phyloP scores from a whole-genome alignment of 2,113 vertebrate species.

The Rhipidura dahli region DNA sequence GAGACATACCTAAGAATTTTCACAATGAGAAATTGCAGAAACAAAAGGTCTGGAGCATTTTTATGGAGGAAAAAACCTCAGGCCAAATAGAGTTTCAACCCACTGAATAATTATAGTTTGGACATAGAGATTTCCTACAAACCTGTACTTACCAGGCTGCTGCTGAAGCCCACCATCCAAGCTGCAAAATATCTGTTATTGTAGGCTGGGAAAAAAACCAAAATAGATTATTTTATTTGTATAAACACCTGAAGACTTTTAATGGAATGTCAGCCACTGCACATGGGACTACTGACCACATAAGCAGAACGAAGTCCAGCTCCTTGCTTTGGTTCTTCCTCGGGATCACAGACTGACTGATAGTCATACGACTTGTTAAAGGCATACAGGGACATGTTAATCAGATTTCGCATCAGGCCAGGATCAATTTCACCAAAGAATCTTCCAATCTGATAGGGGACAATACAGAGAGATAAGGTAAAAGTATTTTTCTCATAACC shows the following conservation, averaged over 20 bases:
- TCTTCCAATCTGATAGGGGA: constrained; percentile 78
- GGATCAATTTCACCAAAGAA: constrained; percentile 98
- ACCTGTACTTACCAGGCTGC: constrained; percentile 89
- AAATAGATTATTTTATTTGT: neutral
- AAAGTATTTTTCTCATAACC: neutral
- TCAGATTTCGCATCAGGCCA: constrained; percentile 88
- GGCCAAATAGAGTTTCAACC: neutral
- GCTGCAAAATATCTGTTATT: constrained; percentile 88
- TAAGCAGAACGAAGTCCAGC: constrained; percentile 86
- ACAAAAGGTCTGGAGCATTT: neutral
- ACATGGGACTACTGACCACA: constrained; percentile 80
- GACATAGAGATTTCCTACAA: neutral
- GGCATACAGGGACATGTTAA: constrained; percentile 90
- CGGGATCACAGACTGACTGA: constrained; percentile 93
- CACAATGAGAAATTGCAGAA: neutral
- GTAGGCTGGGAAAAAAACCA: constrained; percentile 80
- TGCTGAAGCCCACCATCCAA: constrained; percentile 96
- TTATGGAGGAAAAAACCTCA: neutral
- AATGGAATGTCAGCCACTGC: neutral
- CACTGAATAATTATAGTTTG: neutral
- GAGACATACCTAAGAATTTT: neutral
- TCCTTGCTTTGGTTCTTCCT: constrained; percentile 88
- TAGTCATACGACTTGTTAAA: constrained; percentile 98
- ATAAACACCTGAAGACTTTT: neutral
- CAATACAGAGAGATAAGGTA: neutral